Conservation (phyloP, 2,797 vertebrate species). For the Chiroxiphia lanceolata region DNA sequence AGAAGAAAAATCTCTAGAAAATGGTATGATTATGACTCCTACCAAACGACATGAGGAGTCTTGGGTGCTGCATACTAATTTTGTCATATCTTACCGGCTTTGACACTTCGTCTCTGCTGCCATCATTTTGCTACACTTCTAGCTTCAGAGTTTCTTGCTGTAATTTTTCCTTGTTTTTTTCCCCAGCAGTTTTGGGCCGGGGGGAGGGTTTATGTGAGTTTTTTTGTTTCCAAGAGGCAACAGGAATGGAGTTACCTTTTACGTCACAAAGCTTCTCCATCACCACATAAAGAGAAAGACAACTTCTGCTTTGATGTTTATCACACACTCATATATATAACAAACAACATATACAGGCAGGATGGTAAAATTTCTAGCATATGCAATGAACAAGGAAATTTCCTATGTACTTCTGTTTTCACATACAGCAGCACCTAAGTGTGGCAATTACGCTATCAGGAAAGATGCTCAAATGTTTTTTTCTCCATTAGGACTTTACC, state of each 20-base stretch:
- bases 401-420: conserved; percentile 44
- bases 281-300: neutral
- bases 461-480: conserved; percentile 58
- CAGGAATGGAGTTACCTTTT: neutral
- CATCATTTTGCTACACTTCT: neutral
- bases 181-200: neutral
- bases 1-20: neutral
- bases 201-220: neutral
- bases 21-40: neutral
- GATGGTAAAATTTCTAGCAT: neutral
- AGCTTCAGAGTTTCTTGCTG: neutral
- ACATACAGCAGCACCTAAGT: conserved; percentile 35
- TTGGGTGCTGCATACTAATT: neutral
- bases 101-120: neutral
- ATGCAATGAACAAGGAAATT: conserved; percentile 14
- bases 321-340: neutral
- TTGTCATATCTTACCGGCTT: neutral
- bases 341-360: neutral
- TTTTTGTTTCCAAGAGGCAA: neutral
- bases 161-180: neutral
- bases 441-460: conserved; percentile 30
- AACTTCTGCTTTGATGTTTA: neutral
- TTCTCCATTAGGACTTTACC: conserved; percentile 57
- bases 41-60: neutral
- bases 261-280: neutral